Percentiles rank a stretch among this genome's conserved stretches.
Conservation (phyloP, 2,113 vertebrate genomes). For the Phocoena sinus region DNA sequence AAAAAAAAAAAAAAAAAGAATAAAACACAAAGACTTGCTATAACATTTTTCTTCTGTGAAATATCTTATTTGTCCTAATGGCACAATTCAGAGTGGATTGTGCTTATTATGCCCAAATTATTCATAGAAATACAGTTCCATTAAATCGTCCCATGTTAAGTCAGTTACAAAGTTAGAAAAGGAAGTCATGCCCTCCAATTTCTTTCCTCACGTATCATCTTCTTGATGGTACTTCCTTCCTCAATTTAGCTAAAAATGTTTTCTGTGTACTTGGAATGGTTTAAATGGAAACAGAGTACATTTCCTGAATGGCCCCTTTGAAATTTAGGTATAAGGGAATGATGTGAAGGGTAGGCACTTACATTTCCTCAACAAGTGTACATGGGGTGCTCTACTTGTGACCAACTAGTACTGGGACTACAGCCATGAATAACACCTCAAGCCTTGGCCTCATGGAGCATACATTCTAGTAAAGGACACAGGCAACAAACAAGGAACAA, state of each 20-base stretch:
- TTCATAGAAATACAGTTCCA: not conserved
- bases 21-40: not conserved
- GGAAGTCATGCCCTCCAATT: not conserved
- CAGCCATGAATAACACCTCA: not conserved
- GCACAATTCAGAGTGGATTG: not conserved
- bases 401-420: not conserved
- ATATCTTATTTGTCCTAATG: not conserved
- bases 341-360: not conserved
- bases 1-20: not conserved
- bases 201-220: not conserved
- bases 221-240: not conserved
- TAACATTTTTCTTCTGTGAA: not conserved
- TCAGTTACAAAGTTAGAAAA: conserved; percentile 1
- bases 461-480: not conserved
- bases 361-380: not conserved
- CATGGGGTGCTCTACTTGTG: not conserved
- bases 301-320: not conserved
- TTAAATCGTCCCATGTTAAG: not conserved
- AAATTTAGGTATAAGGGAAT: not conserved
- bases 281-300: not conserved
- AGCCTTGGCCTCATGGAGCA: not conserved
- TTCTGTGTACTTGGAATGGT: not conserved
- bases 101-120: not conserved
- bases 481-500: not conserved
- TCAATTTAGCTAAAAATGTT: not conserved